A percentile compares a stretch with the other conserved stretches of the same genome.
Evolutionary conservation across 2,113 vertebrate genomes (phyloP).

Genomic region (Oryzias woworae): DNA sequence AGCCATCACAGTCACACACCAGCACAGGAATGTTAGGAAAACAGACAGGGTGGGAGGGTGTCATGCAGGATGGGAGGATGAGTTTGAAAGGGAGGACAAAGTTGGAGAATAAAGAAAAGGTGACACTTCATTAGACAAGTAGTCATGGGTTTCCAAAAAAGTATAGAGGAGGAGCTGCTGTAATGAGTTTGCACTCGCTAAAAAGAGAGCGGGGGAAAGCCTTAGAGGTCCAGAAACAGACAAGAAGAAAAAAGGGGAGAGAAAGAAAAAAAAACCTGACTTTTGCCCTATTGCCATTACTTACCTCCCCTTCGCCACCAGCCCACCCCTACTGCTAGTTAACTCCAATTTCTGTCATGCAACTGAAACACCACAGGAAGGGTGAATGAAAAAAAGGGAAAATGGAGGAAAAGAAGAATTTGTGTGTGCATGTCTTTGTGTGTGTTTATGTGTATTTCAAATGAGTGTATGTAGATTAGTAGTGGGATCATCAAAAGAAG

Average conservation of each 20-base stretch:
- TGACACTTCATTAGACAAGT: slow-evolving; percentile 72
- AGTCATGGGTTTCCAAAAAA: slow-evolving; percentile 67
- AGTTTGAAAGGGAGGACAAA: slow-evolving; percentile 23
- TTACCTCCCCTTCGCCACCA: slow-evolving; percentile 13
- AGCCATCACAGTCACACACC: slow-evolving; percentile 82
- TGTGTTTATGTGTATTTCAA: slow-evolving; percentile 27
- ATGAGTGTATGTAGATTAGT: slow-evolving; percentile 43
- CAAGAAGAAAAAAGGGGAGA: slow-evolving; percentile 1
- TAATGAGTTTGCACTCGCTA: slow-evolving; percentile 56
- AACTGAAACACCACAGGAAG: slow-evolving; percentile 98
- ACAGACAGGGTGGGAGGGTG: slow-evolving; percentile 63
- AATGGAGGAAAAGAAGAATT: slow-evolving; percentile 60
- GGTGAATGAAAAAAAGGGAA: slow-evolving; percentile 78
- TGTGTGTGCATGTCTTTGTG: slow-evolving; percentile 23
- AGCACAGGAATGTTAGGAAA: slow-evolving; percentile 79
- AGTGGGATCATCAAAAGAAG: slow-evolving; percentile 86
- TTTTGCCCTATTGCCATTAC: slow-evolving; percentile 52
- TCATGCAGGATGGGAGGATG: slow-evolving; percentile 51
- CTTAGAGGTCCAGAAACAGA: slow-evolving; percentile 23
- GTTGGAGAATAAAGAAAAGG: slow-evolving; percentile 54
- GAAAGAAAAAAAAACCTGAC: slow-evolving; percentile 55
- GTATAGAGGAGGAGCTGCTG: slow-evolving; percentile 27
- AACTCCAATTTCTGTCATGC: slow-evolving; percentile 98
- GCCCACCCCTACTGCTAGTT: slow-evolving; percentile 77
- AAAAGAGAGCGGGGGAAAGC: slow-evolving; percentile 23